phyloP scores from a whole-genome alignment of 2,113 vertebrate genomes.

The Anthoscopus minutus region DNA sequence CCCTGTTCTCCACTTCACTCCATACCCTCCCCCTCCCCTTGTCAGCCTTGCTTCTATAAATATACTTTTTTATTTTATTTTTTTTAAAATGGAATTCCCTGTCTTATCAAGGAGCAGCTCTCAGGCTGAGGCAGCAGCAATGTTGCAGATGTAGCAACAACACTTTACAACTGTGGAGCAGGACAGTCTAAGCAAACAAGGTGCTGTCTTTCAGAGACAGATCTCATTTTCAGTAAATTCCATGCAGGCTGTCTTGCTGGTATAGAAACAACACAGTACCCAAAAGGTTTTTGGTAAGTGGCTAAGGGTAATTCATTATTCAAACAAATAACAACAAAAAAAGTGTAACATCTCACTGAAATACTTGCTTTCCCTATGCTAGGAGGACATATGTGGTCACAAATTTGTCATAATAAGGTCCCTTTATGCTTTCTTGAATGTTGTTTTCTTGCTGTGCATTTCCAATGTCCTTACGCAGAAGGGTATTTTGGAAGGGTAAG shows the following conservation, averaged over 20 bases:
- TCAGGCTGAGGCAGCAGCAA: neutral
- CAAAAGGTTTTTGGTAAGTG: neutral
- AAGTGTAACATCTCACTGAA: neutral
- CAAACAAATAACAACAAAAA: neutral
- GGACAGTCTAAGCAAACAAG: neutral
- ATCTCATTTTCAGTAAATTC: neutral
- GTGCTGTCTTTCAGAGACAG: neutral
- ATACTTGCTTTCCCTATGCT: neutral
- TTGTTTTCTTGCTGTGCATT: neutral
- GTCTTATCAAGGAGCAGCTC: neutral
- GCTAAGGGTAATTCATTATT: neutral
- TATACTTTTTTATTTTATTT: neutral
- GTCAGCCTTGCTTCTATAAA: conserved; percentile 25
- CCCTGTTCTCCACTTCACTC: conserved; percentile 29
- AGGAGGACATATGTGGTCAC: neutral
- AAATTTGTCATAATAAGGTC: neutral
- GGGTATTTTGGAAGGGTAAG: neutral
- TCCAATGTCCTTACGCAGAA: neutral
- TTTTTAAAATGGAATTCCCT: neutral
- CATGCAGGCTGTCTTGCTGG: neutral
- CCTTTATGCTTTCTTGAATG: neutral
- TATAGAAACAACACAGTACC: neutral
- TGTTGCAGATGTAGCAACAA: neutral
- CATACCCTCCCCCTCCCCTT: neutral
- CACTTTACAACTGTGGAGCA: neutral